Percentiles rank a stretch among this genome's conserved stretches.
These are phyloP conservation scores for Conopomorpha cramerella DNA, from an alignment of 1,140 invertebrate genomes.

Conservation along the genomic window DNA sequence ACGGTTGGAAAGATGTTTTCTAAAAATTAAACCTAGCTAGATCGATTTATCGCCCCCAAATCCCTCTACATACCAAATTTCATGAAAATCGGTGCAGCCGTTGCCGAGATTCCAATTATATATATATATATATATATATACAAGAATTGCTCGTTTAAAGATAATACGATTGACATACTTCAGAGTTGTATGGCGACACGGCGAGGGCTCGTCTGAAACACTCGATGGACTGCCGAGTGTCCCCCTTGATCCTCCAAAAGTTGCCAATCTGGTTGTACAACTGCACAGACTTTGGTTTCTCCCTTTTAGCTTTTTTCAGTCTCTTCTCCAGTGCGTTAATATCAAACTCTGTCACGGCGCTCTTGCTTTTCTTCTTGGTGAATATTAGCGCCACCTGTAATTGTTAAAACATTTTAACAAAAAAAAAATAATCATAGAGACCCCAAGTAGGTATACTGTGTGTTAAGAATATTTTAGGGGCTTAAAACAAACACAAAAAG, in stretches of 20 bases:
- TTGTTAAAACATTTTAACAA: slow-evolving; percentile 5
- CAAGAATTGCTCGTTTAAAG: too few species aligned
- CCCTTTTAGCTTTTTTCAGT: slow-evolving; percentile 80
- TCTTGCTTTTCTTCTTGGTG: slow-evolving; percentile 68
- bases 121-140: slow-evolving; percentile 4
- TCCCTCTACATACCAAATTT: too few species aligned
- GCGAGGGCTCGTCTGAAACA: slow-evolving; percentile 84
- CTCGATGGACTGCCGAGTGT: slow-evolving; percentile 82
- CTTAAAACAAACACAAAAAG: too few species aligned
- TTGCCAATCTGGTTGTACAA: slow-evolving; percentile 89
- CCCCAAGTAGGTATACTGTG: too few species aligned
- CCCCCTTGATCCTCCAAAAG: slow-evolving; percentile 85
- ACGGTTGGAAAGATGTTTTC: too few species aligned
- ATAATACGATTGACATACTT: slow-evolving; percentile 65
- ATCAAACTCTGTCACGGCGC: slow-evolving; percentile 72
- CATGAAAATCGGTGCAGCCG: too few species aligned
- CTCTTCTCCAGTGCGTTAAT: slow-evolving; percentile 77
- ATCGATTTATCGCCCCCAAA: too few species aligned
- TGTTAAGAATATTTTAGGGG: too few species aligned
- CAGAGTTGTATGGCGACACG: slow-evolving; percentile 84
- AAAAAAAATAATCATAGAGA: too few species aligned
- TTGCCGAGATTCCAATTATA: too few species aligned
- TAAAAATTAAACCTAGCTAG: too few species aligned
- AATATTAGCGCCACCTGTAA: slow-evolving; percentile 75
- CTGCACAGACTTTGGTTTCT: slow-evolving; percentile 86